Conservation (phyloP, 2,797 vertebrate genomes). For the Siniperca obscura region DNA sequence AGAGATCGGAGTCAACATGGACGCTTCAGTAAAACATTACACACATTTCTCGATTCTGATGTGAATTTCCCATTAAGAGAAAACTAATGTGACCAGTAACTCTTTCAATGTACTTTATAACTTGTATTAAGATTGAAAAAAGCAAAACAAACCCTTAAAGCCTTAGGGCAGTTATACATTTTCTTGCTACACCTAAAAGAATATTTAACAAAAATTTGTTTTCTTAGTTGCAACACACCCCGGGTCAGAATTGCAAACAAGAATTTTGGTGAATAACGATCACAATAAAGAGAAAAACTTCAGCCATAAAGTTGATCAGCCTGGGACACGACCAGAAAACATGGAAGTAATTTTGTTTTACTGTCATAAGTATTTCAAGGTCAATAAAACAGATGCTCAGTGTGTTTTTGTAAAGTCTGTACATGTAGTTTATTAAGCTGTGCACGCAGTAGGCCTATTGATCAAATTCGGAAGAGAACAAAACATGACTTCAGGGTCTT, state of each 20-base stretch:
- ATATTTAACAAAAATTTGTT: background rate
- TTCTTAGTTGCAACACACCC: background rate
- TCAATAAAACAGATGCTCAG: background rate
- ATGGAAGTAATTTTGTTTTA: background rate
- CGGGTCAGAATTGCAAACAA: too few species aligned
- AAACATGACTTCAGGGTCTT: background rate
- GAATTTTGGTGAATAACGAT: too few species aligned
- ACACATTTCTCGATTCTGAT: background rate
- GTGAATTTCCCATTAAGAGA: background rate
- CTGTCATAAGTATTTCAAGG: background rate
- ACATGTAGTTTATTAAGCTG: background rate
- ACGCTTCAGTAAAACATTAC: background rate
- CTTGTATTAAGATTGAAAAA: background rate
- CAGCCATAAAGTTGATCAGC: background rate
- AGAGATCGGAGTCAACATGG: background rate
- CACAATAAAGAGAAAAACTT: background rate
- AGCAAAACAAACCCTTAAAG: background rate
- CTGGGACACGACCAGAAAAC: background rate
- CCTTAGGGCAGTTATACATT: background rate
- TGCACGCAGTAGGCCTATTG: background rate
- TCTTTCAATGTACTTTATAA: too few species aligned
- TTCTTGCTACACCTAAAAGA: background rate
- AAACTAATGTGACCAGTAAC: background rate
- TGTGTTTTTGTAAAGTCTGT: background rate
- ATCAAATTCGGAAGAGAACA: constrained; percentile 19